These are phyloP conservation scores for Oikopleura dioica DNA, from an alignment of 23 tunicate species.

Conservation along the genomic window DNA sequence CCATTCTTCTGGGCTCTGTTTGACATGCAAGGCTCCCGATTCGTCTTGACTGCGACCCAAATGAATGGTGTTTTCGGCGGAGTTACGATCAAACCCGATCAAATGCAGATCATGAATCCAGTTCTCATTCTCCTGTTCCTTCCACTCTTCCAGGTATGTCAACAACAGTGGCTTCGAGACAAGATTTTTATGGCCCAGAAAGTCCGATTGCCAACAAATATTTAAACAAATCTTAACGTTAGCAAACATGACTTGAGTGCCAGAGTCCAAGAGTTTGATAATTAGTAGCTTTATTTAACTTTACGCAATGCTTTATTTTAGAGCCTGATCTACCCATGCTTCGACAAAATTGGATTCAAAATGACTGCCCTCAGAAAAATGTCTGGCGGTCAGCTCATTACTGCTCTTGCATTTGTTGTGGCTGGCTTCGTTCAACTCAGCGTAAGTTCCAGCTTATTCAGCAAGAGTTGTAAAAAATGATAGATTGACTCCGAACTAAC, in stretches of 20 bases:
- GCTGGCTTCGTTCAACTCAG: conserved; percentile 44
- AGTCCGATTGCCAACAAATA: no score
- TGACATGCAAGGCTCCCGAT: conserved; percentile 67
- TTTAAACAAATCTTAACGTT: no score
- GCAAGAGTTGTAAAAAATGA: no score
- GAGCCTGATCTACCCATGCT: background rate
- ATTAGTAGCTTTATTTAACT: no score
- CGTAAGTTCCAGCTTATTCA: no score
- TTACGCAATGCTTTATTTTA: no score
- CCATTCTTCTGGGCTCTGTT: conserved; percentile 82
- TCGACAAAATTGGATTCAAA: background rate
- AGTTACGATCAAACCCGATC: conserved; percentile 47
- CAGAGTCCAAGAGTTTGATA: no score
- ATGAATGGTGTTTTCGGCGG: conserved; percentile 20
- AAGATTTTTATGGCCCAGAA: no score
- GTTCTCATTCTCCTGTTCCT: conserved; percentile 56
- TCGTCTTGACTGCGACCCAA: background rate
- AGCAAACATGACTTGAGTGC: no score
- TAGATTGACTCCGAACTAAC: background rate
- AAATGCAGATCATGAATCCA: conserved; percentile 88
- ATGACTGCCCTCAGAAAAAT: conserved; percentile 26
- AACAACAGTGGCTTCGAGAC: conserved; percentile 41
- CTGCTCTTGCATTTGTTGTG: conserved; percentile 52
- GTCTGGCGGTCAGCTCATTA: conserved; percentile 40
- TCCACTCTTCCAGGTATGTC: conserved; percentile 64